These are phyloP conservation scores for Takifugu flavidus DNA, from an alignment of 2,113 vertebrate genomes.

Conservation along the genomic window DNA sequence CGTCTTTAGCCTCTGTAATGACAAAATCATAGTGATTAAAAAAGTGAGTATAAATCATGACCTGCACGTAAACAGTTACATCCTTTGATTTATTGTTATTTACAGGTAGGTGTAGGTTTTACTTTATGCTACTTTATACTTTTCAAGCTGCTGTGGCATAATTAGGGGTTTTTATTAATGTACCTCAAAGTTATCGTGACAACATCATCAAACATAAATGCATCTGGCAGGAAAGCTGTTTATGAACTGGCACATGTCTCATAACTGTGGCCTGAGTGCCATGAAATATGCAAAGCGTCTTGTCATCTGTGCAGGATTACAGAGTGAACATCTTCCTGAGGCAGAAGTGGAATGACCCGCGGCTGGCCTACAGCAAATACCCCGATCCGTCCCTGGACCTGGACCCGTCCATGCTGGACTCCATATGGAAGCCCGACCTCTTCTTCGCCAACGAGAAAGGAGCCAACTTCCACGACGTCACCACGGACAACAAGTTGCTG, in stretches of 20 bases:
- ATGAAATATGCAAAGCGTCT: slow-evolving; percentile 51
- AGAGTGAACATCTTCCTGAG: slow-evolving; percentile 99
- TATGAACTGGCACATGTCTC: slow-evolving; percentile 10
- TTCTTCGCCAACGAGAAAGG: slow-evolving; percentile 99
- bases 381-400: slow-evolving; percentile 95
- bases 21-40: slow-evolving; percentile 7
- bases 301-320: slow-evolving; percentile 89
- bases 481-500: slow-evolving; percentile 97
- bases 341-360: slow-evolving; percentile 98
- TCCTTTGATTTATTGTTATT: no score
- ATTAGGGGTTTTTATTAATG: neutral
- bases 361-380: slow-evolving; percentile 95
- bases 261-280: slow-evolving; percentile 1
- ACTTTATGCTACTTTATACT: neutral
- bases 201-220: slow-evolving; percentile 9
- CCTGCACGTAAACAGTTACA: slow-evolving; percentile 1
- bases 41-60: slow-evolving; percentile 8
- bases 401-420: slow-evolving; percentile 98
- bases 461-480: slow-evolving; percentile 98
- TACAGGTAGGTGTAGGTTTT: no score
- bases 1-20: slow-evolving; percentile 36
- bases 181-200: no score
- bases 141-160: no score
- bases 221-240: neutral
- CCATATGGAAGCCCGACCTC: slow-evolving; percentile 98